Evolutionary conservation across 2,113 vertebrate species (phyloP).

Genomic region (Mustela lutreola): DNA sequence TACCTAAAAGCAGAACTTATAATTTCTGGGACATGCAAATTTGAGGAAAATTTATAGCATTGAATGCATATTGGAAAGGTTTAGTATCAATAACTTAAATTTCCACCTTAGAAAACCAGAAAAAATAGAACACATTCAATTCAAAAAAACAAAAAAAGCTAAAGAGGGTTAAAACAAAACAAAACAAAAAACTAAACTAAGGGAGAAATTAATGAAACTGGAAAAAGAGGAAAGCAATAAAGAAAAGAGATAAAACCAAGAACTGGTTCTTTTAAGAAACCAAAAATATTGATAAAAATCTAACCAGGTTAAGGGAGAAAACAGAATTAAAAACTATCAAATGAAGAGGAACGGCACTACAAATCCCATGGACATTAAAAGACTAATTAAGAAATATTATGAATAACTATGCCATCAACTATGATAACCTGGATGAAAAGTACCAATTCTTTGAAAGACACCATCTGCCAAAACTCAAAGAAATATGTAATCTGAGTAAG

Average conservation of each 20-base stretch:
- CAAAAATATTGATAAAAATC: not conserved
- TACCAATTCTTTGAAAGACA: not conserved
- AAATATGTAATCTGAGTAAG: not conserved
- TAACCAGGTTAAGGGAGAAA: not conserved
- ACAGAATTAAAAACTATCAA: not conserved
- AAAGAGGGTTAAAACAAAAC: not conserved
- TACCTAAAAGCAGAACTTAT: not conserved
- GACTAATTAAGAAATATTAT: not conserved
- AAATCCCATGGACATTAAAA: not conserved
- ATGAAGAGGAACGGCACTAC: not conserved
- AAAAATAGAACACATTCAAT: not conserved
- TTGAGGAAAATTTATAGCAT: not conserved
- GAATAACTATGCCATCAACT: not conserved
- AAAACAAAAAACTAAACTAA: not conserved
- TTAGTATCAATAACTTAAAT: not conserved
- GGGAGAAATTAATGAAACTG: not conserved
- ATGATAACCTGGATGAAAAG: not conserved
- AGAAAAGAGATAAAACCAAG: not conserved
- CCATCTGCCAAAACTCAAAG: not conserved
- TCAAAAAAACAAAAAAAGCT: not conserved
- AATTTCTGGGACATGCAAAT: not conserved
- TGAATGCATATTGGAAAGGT: not conserved
- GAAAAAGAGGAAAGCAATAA: not conserved
- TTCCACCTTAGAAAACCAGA: not conserved
- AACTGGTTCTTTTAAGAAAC: not conserved